Conservation (phyloP, 2,113 vertebrate species). For the Otus sunia region DNA sequence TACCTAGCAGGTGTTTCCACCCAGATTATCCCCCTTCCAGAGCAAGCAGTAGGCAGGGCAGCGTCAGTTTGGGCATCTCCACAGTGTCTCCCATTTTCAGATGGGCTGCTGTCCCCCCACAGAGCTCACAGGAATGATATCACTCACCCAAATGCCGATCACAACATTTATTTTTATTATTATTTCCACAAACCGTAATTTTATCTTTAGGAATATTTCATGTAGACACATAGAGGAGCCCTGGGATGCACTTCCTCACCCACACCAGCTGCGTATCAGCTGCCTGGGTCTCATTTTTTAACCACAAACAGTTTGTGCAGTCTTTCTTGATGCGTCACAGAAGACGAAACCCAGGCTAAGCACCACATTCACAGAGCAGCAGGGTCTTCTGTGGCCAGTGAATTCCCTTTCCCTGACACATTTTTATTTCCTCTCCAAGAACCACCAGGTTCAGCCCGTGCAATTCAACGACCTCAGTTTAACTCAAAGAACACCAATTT, state of each 20-base stretch:
- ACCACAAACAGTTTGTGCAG: neutral
- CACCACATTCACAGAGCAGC: neutral
- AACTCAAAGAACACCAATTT: neutral
- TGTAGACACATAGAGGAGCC: rapidly evolving
- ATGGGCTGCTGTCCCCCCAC: neutral
- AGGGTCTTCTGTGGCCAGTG: neutral
- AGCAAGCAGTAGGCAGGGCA: neutral
- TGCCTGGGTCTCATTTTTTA: neutral
- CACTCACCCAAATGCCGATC: neutral
- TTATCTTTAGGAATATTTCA: neutral
- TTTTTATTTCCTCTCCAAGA: neutral
- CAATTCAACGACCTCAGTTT: neutral
- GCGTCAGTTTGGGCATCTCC: neutral
- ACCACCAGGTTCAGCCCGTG: neutral
- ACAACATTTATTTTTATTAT: neutral
- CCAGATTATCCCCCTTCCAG: neutral
- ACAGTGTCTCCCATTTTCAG: neutral
- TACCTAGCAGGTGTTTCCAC: neutral
- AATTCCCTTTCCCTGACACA: neutral
- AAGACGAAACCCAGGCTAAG: neutral
- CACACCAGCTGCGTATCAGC: rapidly evolving
- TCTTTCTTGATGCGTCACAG: neutral
- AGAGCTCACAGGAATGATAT: neutral
- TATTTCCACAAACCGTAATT: neutral
- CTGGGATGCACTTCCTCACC: neutral